Evolutionary conservation across 53 echinoderm and acorn worm genomes (phyloP).

Genomic region (Astropecten irregularis): DNA sequence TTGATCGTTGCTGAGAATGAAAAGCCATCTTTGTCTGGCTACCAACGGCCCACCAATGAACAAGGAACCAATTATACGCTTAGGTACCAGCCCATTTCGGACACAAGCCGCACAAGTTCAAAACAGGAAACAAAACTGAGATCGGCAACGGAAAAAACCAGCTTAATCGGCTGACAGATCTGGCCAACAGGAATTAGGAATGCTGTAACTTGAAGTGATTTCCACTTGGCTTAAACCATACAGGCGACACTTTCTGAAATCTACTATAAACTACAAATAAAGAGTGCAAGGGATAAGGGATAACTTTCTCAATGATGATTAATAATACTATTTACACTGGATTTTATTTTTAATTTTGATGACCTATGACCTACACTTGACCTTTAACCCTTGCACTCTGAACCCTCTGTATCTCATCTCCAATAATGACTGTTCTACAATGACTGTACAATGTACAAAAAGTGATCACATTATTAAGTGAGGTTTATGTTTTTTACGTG

Average conservation of each 20-base stretch:
- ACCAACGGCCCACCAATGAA: too few relatives aligned
- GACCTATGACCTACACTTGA: conserved; percentile 53
- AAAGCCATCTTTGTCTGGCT: too few relatives aligned
- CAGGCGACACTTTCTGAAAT: conserved; percentile 44
- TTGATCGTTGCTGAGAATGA: too few relatives aligned
- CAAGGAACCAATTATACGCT: too few relatives aligned
- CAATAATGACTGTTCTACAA: conserved; percentile 53
- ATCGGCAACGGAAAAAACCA: too few relatives aligned
- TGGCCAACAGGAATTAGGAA: too few relatives aligned
- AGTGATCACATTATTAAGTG: conserved; percentile 50
- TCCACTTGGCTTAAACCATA: too few relatives aligned
- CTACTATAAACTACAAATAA: conserved; percentile 38
- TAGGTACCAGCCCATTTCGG: too few relatives aligned
- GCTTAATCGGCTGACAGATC: too few relatives aligned
- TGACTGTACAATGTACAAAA: conserved; percentile 60
- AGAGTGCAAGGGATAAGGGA: conserved; percentile 55
- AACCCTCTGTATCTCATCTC: conserved; percentile 50
- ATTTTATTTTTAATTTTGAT: conserved; percentile 24
- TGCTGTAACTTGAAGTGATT: too few relatives aligned
- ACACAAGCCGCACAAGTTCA: too few relatives aligned
- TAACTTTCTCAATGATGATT: conserved; percentile 33
- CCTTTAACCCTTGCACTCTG: conserved; percentile 59
- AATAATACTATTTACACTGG: conserved; percentile 44
- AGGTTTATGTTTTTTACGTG: conserved; percentile 40
- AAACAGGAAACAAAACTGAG: too few relatives aligned